phyloP scores from a whole-genome alignment of 2,113 vertebrate genomes.

The Marmota monax region DNA sequence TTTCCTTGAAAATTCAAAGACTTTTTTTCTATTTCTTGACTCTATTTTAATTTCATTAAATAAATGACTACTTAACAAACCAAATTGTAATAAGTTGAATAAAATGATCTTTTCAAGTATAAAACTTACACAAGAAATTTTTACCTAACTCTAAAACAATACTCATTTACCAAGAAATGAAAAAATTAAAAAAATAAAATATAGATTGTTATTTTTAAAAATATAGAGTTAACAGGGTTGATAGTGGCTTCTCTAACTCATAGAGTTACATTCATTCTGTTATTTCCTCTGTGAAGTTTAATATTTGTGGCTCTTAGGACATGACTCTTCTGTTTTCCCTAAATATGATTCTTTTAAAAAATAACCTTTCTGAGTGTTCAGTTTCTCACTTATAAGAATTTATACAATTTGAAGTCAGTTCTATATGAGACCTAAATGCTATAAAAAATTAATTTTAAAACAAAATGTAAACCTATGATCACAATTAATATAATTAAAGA shows the following conservation, averaged over 20 bases:
- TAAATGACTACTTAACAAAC: background rate
- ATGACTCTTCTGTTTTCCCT: background rate
- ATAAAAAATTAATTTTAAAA: background rate
- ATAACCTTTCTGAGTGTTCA: background rate
- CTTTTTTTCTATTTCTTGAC: conserved; percentile 1
- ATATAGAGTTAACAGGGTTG: background rate
- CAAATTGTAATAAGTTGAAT: background rate
- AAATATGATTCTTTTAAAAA: background rate
- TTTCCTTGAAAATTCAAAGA: background rate
- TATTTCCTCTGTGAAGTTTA: background rate
- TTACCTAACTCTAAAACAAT: background rate
- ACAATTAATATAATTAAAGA: background rate
- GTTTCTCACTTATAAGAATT: background rate
- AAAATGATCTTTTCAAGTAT: background rate
- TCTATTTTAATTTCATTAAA: conserved; percentile 24
- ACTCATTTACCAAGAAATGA: background rate
- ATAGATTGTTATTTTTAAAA: background rate
- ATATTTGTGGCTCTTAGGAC: background rate
- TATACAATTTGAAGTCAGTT: background rate
- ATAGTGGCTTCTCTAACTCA: background rate
- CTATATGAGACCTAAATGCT: background rate
- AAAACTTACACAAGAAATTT: background rate
- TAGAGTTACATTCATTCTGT: background rate
- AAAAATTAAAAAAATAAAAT: background rate
- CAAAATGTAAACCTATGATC: conserved; percentile 24